Percentiles rank a stretch among this genome's conserved stretches.
phyloP scores from a whole-genome alignment of 2,888 invertebrate genomes.

The Branchipolynoe longqiensis region DNA sequence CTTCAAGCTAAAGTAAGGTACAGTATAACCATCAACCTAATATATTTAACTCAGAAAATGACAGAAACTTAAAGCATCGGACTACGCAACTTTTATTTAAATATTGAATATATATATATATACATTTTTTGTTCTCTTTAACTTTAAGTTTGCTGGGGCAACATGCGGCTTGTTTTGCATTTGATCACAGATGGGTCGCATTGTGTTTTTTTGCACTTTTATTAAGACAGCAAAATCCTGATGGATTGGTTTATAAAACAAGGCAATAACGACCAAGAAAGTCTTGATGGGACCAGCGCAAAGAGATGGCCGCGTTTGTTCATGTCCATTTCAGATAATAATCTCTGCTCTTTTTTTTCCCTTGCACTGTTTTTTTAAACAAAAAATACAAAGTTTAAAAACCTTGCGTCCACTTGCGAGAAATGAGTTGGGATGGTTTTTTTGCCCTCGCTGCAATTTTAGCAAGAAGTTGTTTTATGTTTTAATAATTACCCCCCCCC shows the following conservation, averaged over 20 bases:
- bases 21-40: no score
- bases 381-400: no score
- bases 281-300: background rate
- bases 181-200: background rate
- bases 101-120: background rate
- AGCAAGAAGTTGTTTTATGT: slow-evolving; percentile 32
- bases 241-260: slow-evolving; percentile 36
- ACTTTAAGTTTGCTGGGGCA: background rate
- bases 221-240: background rate
- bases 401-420: slow-evolving; percentile 47
- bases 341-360: slow-evolving; percentile 35
- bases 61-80: no score
- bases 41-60: no score
- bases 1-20: no score
- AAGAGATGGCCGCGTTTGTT: slow-evolving; percentile 37
- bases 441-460: no score
- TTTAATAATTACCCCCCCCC: slow-evolving; percentile 22
- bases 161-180: no score
- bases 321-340: slow-evolving; percentile 12
- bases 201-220: background rate
- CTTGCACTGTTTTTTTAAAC: no score
- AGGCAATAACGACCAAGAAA: slow-evolving; percentile 16
- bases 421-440: slow-evolving; percentile 27
- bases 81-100: no score
- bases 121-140: background rate